These are phyloP conservation scores for Papilio polytes DNA, from an alignment of 1,140 invertebrate genomes.

Conservation along the genomic window DNA sequence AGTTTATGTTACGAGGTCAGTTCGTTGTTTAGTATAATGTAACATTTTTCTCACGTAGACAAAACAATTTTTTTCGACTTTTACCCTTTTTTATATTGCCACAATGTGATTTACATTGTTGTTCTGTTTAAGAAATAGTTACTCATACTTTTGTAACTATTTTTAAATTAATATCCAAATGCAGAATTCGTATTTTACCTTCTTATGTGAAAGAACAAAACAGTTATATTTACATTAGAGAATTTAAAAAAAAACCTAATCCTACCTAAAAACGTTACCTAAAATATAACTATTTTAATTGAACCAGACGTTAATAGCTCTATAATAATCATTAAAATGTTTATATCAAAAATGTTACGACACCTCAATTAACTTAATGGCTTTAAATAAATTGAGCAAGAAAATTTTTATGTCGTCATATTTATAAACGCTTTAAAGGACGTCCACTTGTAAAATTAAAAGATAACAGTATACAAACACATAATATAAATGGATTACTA, in stretches of 20 bases:
- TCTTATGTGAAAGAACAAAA: too few species aligned
- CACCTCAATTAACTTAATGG: slow-evolving; percentile 24
- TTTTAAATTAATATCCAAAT: not conserved
- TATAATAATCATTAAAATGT: slow-evolving; percentile 1
- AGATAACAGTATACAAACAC: not conserved
- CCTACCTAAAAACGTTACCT: not conserved
- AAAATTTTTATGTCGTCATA: not conserved
- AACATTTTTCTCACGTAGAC: slow-evolving; percentile 32
- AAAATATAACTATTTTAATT: not conserved
- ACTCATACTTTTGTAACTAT: not conserved
- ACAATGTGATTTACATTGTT: slow-evolving; percentile 16
- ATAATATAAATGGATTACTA: not conserved
- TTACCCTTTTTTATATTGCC: not conserved
- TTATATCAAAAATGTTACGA: slow-evolving; percentile 9
- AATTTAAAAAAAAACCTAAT: not conserved
- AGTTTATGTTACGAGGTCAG: not conserved
- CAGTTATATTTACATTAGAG: too few species aligned
- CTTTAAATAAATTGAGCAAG: slow-evolving; percentile 10
- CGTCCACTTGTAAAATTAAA: not conserved
- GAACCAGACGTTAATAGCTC: not conserved
- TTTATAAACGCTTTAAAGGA: not conserved
- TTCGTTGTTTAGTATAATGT: not conserved
- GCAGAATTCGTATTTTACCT: too few species aligned
- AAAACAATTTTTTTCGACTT: slow-evolving; percentile 5
- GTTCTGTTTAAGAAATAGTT: not conserved